Evolutionary conservation across 2,888 invertebrate genomes (phyloP).

Genomic region (Cabera pusaria): DNA sequence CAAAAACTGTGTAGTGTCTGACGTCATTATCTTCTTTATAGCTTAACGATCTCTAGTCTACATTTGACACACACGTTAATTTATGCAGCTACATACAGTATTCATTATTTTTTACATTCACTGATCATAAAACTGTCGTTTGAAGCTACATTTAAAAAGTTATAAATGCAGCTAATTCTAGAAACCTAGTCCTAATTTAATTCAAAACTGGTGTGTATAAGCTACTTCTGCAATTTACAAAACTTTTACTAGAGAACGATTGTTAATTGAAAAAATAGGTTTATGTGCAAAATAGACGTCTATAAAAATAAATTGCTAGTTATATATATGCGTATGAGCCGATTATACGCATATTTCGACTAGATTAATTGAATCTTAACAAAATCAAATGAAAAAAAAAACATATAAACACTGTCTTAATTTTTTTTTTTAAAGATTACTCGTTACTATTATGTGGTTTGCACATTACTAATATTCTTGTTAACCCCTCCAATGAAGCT

Average conservation of each 20-base stretch:
- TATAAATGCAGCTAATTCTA: conserved; percentile 8
- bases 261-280: no score
- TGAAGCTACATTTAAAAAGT: conserved; percentile 10
- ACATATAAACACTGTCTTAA: neutral
- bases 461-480: no score
- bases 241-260: no score
- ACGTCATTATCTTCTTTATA: conserved; percentile 23
- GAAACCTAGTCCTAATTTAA: conserved; percentile 8
- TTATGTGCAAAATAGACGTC: no score
- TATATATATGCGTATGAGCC: no score
- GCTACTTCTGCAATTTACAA: neutral
- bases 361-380: no score
- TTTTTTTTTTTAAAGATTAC: no score
- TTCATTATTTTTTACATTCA: conserved; percentile 9
- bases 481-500: no score
- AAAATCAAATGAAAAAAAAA: conserved; percentile 5
- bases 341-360: no score
- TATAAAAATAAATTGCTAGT: no score
- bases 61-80: conserved; percentile 12
- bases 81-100: conserved; percentile 9
- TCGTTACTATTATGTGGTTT: no score
- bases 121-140: conserved; percentile 17
- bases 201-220: conserved; percentile 13
- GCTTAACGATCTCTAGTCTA: conserved; percentile 7
- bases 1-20: conserved; percentile 6